phyloP scores from a whole-genome alignment of 2,113 vertebrate species.

The Zapus hudsonius region DNA sequence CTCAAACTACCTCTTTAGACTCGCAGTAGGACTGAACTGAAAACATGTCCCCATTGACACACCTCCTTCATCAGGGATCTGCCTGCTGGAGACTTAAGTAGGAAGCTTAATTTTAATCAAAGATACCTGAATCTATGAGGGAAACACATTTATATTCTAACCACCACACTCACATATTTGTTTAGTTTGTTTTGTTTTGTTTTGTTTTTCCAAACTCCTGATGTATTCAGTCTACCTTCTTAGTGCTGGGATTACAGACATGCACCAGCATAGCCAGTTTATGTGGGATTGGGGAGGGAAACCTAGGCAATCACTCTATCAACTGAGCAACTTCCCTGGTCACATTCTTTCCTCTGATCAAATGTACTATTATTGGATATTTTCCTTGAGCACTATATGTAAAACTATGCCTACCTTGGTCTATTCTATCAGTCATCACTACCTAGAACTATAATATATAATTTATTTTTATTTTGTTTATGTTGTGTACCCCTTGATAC shows the following conservation, averaged over 20 bases:
- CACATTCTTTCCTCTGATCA: neutral
- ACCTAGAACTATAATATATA: neutral
- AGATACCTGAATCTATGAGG: no score
- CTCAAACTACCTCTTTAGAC: no score
- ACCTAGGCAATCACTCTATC: neutral
- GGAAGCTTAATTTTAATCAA: no score
- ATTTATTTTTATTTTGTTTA: conserved; percentile 12
- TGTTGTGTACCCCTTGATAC: neutral
- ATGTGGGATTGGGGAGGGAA: neutral
- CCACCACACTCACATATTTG: no score
- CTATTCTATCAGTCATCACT: neutral
- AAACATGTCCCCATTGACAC: no score
- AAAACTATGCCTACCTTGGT: neutral
- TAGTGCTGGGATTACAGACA: neutral
- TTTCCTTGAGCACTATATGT: neutral
- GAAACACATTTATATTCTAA: no score
- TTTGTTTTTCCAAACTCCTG: no score
- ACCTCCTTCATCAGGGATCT: no score
- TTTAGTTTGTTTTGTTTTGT: no score
- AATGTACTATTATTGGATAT: neutral
- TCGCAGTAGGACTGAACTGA: no score
- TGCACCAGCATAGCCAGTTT: neutral
- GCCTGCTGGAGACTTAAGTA: no score
- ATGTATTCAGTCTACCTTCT: neutral
- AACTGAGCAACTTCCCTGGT: neutral